Evolutionary conservation across 2,888 invertebrate species (phyloP).

Genomic region (Hypomecis atomaria): DNA sequence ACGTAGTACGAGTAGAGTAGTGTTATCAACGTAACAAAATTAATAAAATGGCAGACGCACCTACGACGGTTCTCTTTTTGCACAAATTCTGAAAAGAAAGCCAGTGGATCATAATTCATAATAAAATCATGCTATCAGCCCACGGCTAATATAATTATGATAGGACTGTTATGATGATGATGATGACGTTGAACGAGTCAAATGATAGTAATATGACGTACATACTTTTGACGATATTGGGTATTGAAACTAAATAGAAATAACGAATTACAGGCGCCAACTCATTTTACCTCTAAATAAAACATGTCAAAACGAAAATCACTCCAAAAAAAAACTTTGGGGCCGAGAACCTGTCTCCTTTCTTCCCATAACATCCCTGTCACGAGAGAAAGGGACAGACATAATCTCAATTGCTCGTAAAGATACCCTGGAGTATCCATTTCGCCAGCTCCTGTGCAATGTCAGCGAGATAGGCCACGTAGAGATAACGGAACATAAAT

Average conservation of each 20-base stretch:
- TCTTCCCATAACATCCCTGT: background rate
- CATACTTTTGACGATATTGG: no score
- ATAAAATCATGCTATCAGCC: no score
- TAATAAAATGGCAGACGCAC: no score
- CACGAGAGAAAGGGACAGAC: background rate
- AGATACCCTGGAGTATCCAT: constrained; percentile 59
- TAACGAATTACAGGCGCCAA: constrained; percentile 45
- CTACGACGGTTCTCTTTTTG: no score
- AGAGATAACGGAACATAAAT: constrained; percentile 65
- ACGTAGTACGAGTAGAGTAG: no score
- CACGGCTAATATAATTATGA: no score
- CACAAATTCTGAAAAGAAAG: no score
- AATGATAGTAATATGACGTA: no score
- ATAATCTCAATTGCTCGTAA: background rate
- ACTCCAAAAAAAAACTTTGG: background rate
- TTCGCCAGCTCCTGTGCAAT: constrained; percentile 74
- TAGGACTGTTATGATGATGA: no score
- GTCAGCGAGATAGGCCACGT: constrained; percentile 55
- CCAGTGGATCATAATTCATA: no score
- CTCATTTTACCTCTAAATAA: constrained; percentile 7
- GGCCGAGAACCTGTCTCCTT: background rate
- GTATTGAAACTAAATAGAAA: constrained; percentile 5
- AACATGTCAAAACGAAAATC: constrained; percentile 15
- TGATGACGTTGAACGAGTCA: no score
- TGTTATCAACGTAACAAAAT: no score